phyloP scores from a whole-genome alignment of 2,113 vertebrate species.

The Seriola quinqueradiata region DNA sequence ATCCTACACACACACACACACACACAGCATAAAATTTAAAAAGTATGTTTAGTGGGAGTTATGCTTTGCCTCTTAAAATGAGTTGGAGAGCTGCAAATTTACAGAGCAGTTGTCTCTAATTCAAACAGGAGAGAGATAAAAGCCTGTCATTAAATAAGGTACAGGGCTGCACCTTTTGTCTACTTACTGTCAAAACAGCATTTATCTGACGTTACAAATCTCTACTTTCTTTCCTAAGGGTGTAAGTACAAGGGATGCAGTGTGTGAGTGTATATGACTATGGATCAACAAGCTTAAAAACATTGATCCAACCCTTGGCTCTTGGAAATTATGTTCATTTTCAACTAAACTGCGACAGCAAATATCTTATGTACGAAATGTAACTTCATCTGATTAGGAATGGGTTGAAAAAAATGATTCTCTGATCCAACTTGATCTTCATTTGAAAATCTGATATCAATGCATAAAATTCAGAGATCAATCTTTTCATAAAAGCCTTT shows the following conservation, averaged over 20 bases:
- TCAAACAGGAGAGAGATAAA: slow-evolving; percentile 8
- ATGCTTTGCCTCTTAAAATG: slow-evolving; percentile 42
- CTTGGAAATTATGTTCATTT: too few species aligned
- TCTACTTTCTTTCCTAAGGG: neutral
- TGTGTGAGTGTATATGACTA: too few species aligned
- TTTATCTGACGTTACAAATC: neutral
- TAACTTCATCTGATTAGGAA: too few species aligned
- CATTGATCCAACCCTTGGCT: neutral
- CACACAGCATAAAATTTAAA: slow-evolving; percentile 37
- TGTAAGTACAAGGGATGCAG: too few species aligned
- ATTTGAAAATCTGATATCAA: too few species aligned
- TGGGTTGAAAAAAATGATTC: too few species aligned
- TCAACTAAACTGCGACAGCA: too few species aligned
- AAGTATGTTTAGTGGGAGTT: slow-evolving; percentile 53
- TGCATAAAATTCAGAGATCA: too few species aligned
- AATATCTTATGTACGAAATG: too few species aligned
- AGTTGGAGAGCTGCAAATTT: slow-evolving; percentile 43
- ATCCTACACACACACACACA: slow-evolving; percentile 64
- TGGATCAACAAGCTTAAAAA: neutral
- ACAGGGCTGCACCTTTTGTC: neutral
- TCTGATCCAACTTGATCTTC: too few species aligned
- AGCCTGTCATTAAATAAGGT: neutral
- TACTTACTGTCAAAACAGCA: neutral
- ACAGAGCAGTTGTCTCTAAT: slow-evolving; percentile 30
- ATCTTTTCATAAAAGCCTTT: too few species aligned